Conservation (phyloP, 2,888 invertebrate genomes). For the Taenaris catops region DNA sequence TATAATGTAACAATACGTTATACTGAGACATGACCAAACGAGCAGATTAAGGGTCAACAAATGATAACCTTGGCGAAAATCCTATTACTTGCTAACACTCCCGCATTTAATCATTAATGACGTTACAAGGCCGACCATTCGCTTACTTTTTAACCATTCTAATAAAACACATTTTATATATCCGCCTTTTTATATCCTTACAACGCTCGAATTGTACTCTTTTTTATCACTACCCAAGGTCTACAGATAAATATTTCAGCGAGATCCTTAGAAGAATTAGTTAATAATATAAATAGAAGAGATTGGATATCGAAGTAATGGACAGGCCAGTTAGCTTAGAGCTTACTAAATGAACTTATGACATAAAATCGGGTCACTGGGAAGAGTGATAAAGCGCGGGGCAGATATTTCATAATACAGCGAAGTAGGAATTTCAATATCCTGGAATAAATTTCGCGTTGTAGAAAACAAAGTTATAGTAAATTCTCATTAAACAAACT, state of each 20-base stretch:
- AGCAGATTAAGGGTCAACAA: neutral
- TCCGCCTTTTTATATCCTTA: constrained; percentile 40
- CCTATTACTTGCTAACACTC: constrained; percentile 11
- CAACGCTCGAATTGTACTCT: neutral
- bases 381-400: no score
- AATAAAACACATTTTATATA: constrained; percentile 35
- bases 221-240: constrained; percentile 1
- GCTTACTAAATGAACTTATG: no score
- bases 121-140: constrained; percentile 54
- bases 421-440: no score
- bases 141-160: constrained; percentile 35
- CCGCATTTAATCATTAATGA: constrained; percentile 22
- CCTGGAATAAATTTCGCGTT: no score
- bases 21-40: neutral
- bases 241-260: neutral
- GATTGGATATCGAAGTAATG: no score
- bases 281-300: no score
- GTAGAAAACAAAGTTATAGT: no score
- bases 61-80: constrained; percentile 14
- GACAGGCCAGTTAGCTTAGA: no score
- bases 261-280: neutral
- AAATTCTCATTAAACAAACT: no score
- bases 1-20: no score
- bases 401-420: no score
- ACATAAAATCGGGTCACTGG: no score